These are phyloP conservation scores for Rallus crepitans DNA, from an alignment of 2,797 vertebrate genomes.

Conservation along the genomic window DNA sequence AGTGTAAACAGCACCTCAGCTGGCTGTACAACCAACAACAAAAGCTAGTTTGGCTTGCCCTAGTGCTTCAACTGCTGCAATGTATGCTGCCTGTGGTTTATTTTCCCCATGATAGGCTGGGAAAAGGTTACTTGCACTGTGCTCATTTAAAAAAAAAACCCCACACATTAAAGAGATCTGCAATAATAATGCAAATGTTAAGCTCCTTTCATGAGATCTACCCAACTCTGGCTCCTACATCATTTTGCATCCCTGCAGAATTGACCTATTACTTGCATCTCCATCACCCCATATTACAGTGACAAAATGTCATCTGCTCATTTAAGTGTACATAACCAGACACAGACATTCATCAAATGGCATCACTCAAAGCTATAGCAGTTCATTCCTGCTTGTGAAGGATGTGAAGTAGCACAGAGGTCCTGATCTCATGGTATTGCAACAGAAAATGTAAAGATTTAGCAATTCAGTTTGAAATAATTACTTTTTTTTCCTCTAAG, in stretches of 20 bases:
- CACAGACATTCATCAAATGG: neutral
- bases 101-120: neutral
- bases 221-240: neutral
- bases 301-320: neutral
- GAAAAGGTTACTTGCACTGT: neutral
- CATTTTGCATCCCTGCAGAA: neutral
- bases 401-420: neutral
- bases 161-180: neutral
- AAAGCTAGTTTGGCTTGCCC: neutral
- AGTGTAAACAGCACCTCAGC: neutral
- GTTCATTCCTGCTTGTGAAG: neutral
- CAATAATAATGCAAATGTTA: neutral
- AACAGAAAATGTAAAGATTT: neutral
- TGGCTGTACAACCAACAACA: neutral
- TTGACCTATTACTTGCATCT: neutral
- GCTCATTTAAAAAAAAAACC: neutral
- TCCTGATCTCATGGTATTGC: neutral
- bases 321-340: neutral
- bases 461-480: neutral
- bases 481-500: neutral
- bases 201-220: neutral
- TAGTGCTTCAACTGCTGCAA: neutral
- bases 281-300: neutral
- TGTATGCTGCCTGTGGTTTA: neutral
- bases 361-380: neutral